Base-by-base conservation (phyloP, 35 echinoderm and acorn worm species). In the Stichopus chloronotus region DNA sequence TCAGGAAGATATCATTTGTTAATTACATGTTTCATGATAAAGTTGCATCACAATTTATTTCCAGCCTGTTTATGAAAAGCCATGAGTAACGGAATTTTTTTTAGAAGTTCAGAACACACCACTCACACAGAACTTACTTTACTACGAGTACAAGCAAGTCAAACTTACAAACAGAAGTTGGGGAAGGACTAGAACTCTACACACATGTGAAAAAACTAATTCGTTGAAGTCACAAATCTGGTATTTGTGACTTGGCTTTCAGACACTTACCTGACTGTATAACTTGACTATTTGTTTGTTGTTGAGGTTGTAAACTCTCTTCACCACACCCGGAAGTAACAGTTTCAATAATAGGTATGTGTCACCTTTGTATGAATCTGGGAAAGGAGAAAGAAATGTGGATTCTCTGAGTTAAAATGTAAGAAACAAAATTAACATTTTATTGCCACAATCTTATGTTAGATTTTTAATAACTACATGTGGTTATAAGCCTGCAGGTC, bases 251-350 rank as follows among this genome's bases (percentile, higher is more conserved):
- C 30, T 43, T 43, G 30, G 3, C 30, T 43, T 43, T 43, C 30
- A 43, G 30, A 43, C 30, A 43, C 90, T 72, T 90, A 99, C 97
- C 95, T 99, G 97, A 90, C 97, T 99, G 86, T 93, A 99, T 14
- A 96, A 85, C 60, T 99, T 99, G 9, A 95, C 95, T 6, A 99
- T 68, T 72, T 96, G 95, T 56, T 99, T 99, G 78, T 92, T 96
- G 88, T 96, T 99, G 63, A 99, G 95, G 72, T 99, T 96, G 94
- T 99, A 99, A 20, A 99, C 97, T 68, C 94, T 78, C 82, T 99
- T 99, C 59, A 99, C 97, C 52, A 96, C 97, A 25, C 97, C 97
- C 5, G 97, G 97, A 52, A 99, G 80, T 21, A 99, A 78, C n/a
- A 96, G 77, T 90, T 96, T 96, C 65, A 99, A 78, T 19, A 99